Evolutionary conservation across 92 coral and sea anemone species (phyloP), one percentile per base, ranked within the genome.

Genomic region (Parazoanthus swiftii): DNA sequence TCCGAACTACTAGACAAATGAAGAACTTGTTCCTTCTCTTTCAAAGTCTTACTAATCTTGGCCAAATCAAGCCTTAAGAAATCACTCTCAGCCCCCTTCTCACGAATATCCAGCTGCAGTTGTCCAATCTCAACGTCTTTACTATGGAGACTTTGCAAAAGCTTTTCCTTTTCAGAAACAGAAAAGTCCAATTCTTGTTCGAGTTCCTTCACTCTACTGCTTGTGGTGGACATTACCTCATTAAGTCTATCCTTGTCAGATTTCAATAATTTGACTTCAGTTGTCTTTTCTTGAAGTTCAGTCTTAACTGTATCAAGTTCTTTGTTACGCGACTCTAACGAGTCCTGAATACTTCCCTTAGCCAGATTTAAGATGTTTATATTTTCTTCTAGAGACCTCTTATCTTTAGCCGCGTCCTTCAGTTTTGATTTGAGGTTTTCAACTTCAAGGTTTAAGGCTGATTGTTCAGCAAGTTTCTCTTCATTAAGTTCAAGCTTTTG

Each of bases 81-180:
- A 79, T 97, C 99, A 21, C 91, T 86, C 86, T 97, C 95, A 39
- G 98, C 90, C 18, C 95, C 97, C 77, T 93, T 93, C 79, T 95
- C 98, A 63, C 95, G 93, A 58, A 95, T 63, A 85, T 97, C 99
- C 33, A 93, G 92, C 81, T 97, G 94, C 26, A 92, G 80, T 76
- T 93, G 93, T 84, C 91, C 93, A 50, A 93, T 59, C 65, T 91
- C 88, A n/a, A 85, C 88, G 21, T 93, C 96, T 74, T 92, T 92
- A 44, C 87, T 77, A 25, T 92, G 89, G 85, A 97, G 76, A 6
- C 70, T 63, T 39, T 72, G 75, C 38, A 81, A 81, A 26, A 97
- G 50, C 23, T 92, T 92, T 25, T 94, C 96, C 50, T 91, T 95
- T 81, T 95, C 98, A 39, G 58, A 82, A 44, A 85, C 23, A 14